Conservation (phyloP, 2,113 vertebrate genomes). For the Cheilinus undulatus region DNA sequence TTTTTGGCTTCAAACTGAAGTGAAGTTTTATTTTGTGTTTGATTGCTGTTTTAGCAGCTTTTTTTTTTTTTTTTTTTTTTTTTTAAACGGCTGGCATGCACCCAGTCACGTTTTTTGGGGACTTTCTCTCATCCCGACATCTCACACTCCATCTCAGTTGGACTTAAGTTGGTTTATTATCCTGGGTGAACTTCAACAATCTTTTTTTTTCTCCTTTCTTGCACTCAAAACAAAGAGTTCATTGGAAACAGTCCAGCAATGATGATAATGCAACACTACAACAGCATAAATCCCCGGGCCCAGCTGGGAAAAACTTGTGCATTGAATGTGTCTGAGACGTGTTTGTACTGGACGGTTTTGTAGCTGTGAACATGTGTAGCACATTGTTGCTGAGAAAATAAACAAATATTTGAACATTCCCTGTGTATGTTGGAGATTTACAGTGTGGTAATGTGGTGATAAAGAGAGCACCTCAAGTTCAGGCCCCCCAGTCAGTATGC, state of each 20-base stretch:
- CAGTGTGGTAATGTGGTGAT: background rate
- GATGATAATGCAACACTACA: background rate
- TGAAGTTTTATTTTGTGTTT: conserved; percentile 21
- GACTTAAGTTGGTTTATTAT: conserved; percentile 6
- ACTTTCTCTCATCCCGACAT: background rate
- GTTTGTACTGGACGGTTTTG: conserved; percentile 51
- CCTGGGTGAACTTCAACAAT: background rate
- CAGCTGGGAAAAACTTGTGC: conserved; percentile 10
- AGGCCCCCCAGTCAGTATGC: too few species aligned
- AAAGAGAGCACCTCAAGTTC: too few species aligned
- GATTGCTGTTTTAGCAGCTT: conserved; percentile 36
- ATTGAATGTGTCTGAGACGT: conserved; percentile 34
- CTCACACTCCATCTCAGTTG: background rate
- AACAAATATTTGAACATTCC: conserved; percentile 45
- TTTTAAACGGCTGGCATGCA: background rate
- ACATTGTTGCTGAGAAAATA: conserved; percentile 50
- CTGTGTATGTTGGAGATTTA: conserved; percentile 5
- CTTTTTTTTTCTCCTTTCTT: conserved; percentile 14
- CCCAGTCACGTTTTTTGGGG: background rate
- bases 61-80: background rate
- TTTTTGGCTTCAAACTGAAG: conserved; percentile 22
- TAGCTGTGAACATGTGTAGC: conserved; percentile 60
- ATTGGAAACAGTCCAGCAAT: background rate
- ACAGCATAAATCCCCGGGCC: background rate
- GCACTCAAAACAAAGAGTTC: conserved; percentile 29